A percentile compares a stretch with the other conserved stretches of the same genome.
Evolutionary conservation across 2,888 invertebrate genomes (phyloP).

Genomic region (Polyommatus icarus): DNA sequence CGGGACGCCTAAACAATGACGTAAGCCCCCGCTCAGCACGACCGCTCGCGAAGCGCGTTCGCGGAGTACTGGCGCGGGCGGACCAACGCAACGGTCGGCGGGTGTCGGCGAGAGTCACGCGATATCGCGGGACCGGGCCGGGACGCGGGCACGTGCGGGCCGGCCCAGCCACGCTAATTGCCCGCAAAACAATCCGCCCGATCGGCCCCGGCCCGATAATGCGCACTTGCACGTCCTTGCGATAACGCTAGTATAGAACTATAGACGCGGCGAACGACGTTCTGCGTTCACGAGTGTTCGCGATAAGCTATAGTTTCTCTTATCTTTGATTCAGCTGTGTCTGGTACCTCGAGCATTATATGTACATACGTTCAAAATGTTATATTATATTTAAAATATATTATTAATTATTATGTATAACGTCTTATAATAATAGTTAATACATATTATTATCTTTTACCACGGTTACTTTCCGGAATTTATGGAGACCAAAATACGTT

Average conservation of each 20-base stretch:
- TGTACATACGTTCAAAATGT: too few relatives aligned
- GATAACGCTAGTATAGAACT: conserved; percentile 49
- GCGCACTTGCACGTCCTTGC: conserved; percentile 55
- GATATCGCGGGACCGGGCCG: conserved; percentile 39
- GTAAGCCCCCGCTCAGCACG: conserved; percentile 48
- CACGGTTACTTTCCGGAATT: too few relatives aligned
- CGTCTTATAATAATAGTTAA: too few relatives aligned
- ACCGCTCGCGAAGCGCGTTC: conserved; percentile 73
- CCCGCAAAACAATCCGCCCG: conserved; percentile 76
- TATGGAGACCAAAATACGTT: too few relatives aligned
- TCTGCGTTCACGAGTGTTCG: neutral
- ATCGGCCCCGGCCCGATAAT: conserved; percentile 58
- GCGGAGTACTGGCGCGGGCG: conserved; percentile 64
- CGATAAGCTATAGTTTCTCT: conserved; percentile 1
- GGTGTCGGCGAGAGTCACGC: neutral
- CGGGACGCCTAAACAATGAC: conserved; percentile 35
- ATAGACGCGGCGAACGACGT: neutral
- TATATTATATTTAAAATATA: too few relatives aligned
- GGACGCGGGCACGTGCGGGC: conserved; percentile 37
- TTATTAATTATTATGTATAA: too few relatives aligned
- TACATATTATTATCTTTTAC: too few relatives aligned
- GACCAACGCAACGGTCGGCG: conserved; percentile 38
- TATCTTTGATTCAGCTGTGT: neutral
- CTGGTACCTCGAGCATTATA: too few relatives aligned
- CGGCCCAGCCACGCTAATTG: conserved; percentile 73